Evolutionary conservation across 2,888 invertebrate genomes (phyloP).

Genomic region (Stomorhina lunata): DNA sequence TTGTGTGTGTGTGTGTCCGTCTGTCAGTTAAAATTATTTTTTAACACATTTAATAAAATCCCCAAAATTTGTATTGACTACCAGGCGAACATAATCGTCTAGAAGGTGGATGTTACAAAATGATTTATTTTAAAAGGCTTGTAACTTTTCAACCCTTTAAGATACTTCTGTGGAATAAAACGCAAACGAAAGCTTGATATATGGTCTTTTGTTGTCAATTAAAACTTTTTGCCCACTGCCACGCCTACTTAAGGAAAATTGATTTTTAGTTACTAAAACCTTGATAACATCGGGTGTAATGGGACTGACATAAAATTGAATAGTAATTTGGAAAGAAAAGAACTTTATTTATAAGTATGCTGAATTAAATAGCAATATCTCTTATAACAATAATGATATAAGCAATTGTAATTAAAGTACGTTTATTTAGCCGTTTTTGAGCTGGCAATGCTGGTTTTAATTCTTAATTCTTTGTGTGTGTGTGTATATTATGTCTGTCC

Average conservation of each 20-base stretch:
- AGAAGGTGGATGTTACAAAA: not conserved
- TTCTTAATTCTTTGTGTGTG: too few species aligned
- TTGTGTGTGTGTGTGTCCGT: too few species aligned
- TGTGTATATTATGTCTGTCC: too few species aligned
- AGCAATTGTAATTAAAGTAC: too few species aligned
- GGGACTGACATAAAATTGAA: not conserved
- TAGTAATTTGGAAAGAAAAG: not conserved
- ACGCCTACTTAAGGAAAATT: not conserved
- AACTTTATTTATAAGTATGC: not conserved
- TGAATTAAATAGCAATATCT: not conserved
- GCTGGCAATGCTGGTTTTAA: too few species aligned
- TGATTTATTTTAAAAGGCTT: not conserved
- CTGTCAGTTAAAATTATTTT: too few species aligned
- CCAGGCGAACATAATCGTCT: not conserved
- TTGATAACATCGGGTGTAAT: not conserved
- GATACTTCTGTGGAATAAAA: not conserved
- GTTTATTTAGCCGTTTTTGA: too few species aligned
- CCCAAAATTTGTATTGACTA: not conserved
- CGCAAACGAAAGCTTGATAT: not conserved
- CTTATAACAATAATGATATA: not conserved
- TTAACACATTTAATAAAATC: not conserved
- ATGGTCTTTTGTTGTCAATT: not conserved
- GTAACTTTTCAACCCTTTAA: not conserved
- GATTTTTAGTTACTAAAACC: not conserved
- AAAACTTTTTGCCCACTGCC: not conserved